Percentiles rank a stretch among this genome's conserved stretches.
Conservation (phyloP, 2,888 invertebrate species). For the Tridacna crocea region DNA sequence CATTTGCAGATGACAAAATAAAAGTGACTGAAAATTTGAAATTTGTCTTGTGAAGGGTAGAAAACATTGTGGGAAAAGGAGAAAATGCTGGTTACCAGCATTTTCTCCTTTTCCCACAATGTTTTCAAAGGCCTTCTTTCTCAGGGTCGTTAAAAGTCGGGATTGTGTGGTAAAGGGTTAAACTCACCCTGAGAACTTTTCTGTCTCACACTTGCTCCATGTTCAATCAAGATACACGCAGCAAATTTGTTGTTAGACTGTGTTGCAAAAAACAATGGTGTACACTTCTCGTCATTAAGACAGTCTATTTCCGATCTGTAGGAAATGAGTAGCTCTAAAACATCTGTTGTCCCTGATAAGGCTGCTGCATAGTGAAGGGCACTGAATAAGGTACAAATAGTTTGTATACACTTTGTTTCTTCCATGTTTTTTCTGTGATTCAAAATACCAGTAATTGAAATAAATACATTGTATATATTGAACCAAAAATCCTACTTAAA, state of each 20-base stretch:
- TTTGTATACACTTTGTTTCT: background rate
- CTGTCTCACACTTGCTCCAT: constrained; percentile 78
- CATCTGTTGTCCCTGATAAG: constrained; percentile 77
- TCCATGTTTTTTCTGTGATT: background rate
- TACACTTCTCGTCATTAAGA: constrained; percentile 78
- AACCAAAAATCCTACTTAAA: background rate
- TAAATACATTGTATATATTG: background rate
- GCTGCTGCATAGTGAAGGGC: constrained; percentile 81
- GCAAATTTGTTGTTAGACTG: constrained; percentile 81
- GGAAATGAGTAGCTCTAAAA: constrained; percentile 78
- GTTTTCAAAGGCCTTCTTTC: background rate
- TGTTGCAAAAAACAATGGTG: constrained; percentile 82
- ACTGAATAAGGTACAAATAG: constrained; percentile 59
- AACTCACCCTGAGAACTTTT: constrained; percentile 78
- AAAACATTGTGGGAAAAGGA: background rate
- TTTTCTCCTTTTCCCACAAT: constrained; percentile 5
- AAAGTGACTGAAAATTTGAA: no score
- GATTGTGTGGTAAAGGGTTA: no score
- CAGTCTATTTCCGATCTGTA: constrained; percentile 79
- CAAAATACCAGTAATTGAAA: background rate
- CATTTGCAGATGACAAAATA: no score
- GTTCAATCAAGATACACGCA: constrained; percentile 78
- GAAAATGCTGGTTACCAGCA: background rate
- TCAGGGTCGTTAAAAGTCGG: no score
- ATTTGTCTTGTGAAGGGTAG: no score